Conservation (phyloP, 2,113 vertebrate species). For the Dicrurus megarhynchus region DNA sequence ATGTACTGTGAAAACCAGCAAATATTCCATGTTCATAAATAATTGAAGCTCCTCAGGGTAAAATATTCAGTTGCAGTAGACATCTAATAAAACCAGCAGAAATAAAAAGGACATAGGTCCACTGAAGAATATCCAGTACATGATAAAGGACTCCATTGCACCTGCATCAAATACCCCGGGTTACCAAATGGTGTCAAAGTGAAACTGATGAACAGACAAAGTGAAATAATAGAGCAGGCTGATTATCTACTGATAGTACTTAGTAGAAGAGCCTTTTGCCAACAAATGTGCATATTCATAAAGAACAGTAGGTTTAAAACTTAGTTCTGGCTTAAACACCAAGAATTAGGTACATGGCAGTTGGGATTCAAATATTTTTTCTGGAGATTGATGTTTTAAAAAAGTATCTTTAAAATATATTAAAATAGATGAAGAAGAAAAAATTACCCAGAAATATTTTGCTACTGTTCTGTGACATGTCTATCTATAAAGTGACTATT, state of each 20-base stretch:
- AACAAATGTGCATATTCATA: not conserved
- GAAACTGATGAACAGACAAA: not conserved
- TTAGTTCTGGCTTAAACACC: not conserved
- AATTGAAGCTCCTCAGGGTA: constrained; percentile 37
- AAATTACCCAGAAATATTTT: not conserved
- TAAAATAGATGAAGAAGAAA: not conserved
- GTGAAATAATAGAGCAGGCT: not conserved
- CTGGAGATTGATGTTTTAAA: not conserved
- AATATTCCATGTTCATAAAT: constrained; percentile 41
- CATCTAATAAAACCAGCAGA: constrained; percentile 19
- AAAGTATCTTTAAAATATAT: not conserved
- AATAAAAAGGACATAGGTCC: not conserved
- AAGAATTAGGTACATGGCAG: not conserved
- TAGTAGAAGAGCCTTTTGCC: not conserved
- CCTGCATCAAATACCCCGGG: not conserved
- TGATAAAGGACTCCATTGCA: not conserved
- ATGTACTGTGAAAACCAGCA: constrained; percentile 5
- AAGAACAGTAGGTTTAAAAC: not conserved
- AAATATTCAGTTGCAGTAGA: constrained; percentile 28
- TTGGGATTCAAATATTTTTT: not conserved
- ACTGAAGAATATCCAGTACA: not conserved
- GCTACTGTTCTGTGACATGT: not conserved
- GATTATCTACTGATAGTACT: not conserved
- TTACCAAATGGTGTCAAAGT: not conserved
- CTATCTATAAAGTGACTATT: not conserved